A percentile compares a stretch with the other conserved stretches of the same genome.
These are phyloP conservation scores for Hydrochoerus hydrochaeris DNA, from an alignment of 2,113 vertebrate species.

Conservation along the genomic window DNA sequence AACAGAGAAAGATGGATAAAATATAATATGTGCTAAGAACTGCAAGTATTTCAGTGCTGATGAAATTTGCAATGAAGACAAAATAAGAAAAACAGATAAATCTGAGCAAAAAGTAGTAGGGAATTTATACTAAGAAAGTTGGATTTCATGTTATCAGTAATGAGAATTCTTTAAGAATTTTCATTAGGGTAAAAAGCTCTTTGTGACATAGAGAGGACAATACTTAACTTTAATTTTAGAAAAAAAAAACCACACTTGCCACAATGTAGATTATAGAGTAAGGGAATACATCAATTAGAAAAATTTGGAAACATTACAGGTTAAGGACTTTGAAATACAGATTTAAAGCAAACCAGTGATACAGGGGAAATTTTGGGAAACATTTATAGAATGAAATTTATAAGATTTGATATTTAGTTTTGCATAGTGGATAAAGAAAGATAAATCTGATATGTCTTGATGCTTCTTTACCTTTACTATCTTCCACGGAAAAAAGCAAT, in stretches of 20 bases:
- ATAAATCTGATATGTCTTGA: not conserved
- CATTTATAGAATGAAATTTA: not conserved
- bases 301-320: not conserved
- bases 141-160: not conserved
- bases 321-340: not conserved
- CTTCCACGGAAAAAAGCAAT: not conserved
- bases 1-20: not conserved
- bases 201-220: not conserved
- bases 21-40: not conserved
- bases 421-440: not conserved
- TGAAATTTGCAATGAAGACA: not conserved
- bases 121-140: not conserved
- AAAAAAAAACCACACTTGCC: not conserved
- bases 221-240: not conserved
- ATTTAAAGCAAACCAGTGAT: not conserved
- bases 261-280: not conserved
- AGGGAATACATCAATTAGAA: not conserved
- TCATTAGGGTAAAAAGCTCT: not conserved
- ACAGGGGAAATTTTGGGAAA: not conserved
- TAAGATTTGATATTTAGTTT: not conserved
- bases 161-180: not conserved
- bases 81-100: not conserved
- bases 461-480: not conserved
- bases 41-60: not conserved
- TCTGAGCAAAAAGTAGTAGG: not conserved